These are phyloP conservation scores for Sinodicranocentrus sp. DNA, from an alignment of 2,888 invertebrate genomes.

Conservation along the genomic window DNA sequence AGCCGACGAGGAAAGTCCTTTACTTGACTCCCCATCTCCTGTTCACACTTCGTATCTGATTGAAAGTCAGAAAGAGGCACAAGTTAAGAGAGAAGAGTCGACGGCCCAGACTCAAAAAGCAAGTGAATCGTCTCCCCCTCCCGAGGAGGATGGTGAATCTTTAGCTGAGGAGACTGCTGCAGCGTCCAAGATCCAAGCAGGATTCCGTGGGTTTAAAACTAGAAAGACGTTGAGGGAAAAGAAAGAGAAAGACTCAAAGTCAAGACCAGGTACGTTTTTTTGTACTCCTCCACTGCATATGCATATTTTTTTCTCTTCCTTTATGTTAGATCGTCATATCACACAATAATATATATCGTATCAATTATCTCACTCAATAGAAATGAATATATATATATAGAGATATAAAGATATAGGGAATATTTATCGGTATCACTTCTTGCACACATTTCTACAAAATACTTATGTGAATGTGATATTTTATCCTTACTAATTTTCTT, in stretches of 20 bases:
- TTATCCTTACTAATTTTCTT: no score
- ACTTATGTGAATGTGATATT: no score
- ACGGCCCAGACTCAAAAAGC: no score
- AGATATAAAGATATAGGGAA: no score
- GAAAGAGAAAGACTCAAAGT: neutral
- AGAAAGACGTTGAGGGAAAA: slow-evolving; percentile 43
- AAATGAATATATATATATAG: no score
- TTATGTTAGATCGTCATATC: no score
- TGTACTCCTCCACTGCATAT: no score
- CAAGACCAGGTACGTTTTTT: slow-evolving; percentile 6
- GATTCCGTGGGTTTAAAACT: slow-evolving; percentile 67
- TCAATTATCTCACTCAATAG: no score
- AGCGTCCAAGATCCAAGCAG: slow-evolving; percentile 67
- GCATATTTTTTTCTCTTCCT: no score
- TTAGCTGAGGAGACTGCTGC: slow-evolving; percentile 64
- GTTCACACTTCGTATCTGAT: slow-evolving; percentile 17
- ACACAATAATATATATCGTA: no score
- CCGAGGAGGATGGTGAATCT: slow-evolving; percentile 38
- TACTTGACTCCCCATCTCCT: slow-evolving; percentile 30
- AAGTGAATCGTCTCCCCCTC: neutral
- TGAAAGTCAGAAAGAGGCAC: slow-evolving; percentile 6
- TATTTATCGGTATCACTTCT: no score
- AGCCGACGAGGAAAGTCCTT: slow-evolving; percentile 51
- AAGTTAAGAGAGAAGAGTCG: neutral
- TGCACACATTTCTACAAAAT: no score